Percentiles rank a stretch among this genome's conserved stretches.
Evolutionary conservation across 2,888 invertebrate species (phyloP).

Genomic region (Anodontia alba): DNA sequence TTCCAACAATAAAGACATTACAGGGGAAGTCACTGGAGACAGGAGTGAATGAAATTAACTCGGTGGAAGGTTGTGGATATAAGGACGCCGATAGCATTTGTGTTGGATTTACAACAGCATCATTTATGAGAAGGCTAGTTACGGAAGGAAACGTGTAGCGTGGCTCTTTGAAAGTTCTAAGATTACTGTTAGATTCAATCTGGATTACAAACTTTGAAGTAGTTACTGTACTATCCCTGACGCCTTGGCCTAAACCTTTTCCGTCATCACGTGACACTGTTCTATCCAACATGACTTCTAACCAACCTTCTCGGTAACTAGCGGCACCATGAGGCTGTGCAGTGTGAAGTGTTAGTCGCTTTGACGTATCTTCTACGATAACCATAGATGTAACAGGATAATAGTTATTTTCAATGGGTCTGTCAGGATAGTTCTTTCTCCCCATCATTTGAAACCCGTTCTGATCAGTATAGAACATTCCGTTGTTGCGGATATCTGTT

Average conservation of each 20-base stretch:
- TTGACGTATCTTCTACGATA: conserved; percentile 74
- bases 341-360: conserved; percentile 77
- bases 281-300: conserved; percentile 84
- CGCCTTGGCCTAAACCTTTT: conserved; percentile 81
- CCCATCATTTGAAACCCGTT: conserved; percentile 82
- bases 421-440: conserved; percentile 70
- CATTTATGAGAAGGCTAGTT: conserved; percentile 55
- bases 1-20: conserved; percentile 69
- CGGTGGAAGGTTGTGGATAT: neutral
- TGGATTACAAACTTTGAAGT: conserved; percentile 74
- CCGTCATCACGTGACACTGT: conserved; percentile 79
- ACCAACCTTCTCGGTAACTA: conserved; percentile 73
- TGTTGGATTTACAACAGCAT: conserved; percentile 66
- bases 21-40: conserved; percentile 70
- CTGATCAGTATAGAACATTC: conserved; percentile 81
- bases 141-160: conserved; percentile 65
- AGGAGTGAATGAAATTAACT: conserved; percentile 21
- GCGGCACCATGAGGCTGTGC: conserved; percentile 83
- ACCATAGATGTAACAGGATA: conserved; percentile 82
- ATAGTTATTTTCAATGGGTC: conserved; percentile 80
- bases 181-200: conserved; percentile 60
- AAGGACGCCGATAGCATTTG: conserved; percentile 24
- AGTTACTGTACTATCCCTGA: conserved; percentile 77
- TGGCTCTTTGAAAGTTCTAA: neutral
- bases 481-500: conserved; percentile 69